phyloP scores from a whole-genome alignment of 2,113 vertebrate species.

The Lanius collurio region DNA sequence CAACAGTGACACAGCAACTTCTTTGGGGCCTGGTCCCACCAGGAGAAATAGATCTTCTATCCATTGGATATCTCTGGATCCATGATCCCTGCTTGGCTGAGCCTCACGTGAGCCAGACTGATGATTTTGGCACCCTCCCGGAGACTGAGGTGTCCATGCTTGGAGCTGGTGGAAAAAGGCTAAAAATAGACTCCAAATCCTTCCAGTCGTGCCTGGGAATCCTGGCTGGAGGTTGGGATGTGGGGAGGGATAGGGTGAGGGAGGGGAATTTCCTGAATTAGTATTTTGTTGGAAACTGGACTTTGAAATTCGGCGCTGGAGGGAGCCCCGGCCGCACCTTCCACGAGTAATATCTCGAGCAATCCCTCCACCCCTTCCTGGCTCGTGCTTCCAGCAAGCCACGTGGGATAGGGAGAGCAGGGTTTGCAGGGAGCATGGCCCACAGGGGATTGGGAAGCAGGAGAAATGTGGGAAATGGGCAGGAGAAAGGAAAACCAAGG shows the following conservation, averaged over 20 bases:
- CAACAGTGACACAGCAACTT: neutral
- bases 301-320: conserved; percentile 21
- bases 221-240: neutral
- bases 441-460: fast-evolving
- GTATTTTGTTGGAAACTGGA: neutral
- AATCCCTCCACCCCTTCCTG: neutral
- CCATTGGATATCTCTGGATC: neutral
- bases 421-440: neutral
- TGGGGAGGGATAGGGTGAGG: neutral
- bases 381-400: fast-evolving
- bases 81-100: neutral
- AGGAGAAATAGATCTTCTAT: fast-evolving
- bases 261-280: neutral
- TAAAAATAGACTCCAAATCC: neutral
- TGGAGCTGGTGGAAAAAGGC: neutral
- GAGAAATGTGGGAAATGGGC: neutral
- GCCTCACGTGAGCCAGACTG: neutral
- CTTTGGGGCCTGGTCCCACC: neutral
- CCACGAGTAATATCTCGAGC: neutral
- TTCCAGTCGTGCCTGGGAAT: neutral
- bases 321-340: neutral
- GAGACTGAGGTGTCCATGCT: neutral
- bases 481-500: neutral
- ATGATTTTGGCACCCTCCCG: fast-evolving
- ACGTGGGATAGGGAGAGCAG: neutral